Evolutionary conservation across 2,797 vertebrate genomes (phyloP).

Genomic region (Remorina albescens): DNA sequence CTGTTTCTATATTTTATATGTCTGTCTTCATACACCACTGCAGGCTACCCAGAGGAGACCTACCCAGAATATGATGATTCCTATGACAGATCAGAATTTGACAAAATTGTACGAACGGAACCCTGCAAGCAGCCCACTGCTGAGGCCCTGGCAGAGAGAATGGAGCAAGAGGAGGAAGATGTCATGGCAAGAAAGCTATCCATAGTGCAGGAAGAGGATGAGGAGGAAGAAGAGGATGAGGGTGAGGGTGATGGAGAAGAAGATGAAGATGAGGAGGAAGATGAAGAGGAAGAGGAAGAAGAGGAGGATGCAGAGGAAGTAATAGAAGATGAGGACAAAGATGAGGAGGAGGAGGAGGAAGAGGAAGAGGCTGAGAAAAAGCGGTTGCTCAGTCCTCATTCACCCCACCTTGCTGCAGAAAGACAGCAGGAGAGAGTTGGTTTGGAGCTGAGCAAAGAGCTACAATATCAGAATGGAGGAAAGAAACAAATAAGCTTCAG

Average conservation of each 20-base stretch:
- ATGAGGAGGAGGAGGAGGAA: constrained; percentile 83
- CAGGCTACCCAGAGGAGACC: constrained; percentile 96
- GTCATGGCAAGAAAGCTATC: constrained; percentile 66
- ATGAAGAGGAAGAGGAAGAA: constrained; percentile 69
- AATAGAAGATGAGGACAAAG: constrained; percentile 56
- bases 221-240: constrained; percentile 70
- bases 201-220: constrained; percentile 66
- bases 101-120: constrained; percentile 78
- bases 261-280: constrained; percentile 23
- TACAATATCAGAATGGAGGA: constrained; percentile 37
- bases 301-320: constrained; percentile 58
- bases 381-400: constrained; percentile 65
- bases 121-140: constrained; percentile 86
- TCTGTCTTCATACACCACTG: constrained; percentile 16
- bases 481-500: constrained; percentile 74
- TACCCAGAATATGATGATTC: constrained; percentile 88
- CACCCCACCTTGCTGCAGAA: constrained; percentile 25
- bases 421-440: constrained; percentile 54
- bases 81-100: constrained; percentile 40
- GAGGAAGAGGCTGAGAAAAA: constrained; percentile 77
- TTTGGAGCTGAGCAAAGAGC: constrained; percentile 62
- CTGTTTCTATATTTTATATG: too few relatives aligned
- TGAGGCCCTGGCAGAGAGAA: constrained; percentile 93
- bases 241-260: constrained; percentile 81
- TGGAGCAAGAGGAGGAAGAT: constrained; percentile 86